These are phyloP conservation scores for Xanthostigma xanthostigma DNA, from an alignment of 2,888 invertebrate genomes.

Conservation along the genomic window DNA sequence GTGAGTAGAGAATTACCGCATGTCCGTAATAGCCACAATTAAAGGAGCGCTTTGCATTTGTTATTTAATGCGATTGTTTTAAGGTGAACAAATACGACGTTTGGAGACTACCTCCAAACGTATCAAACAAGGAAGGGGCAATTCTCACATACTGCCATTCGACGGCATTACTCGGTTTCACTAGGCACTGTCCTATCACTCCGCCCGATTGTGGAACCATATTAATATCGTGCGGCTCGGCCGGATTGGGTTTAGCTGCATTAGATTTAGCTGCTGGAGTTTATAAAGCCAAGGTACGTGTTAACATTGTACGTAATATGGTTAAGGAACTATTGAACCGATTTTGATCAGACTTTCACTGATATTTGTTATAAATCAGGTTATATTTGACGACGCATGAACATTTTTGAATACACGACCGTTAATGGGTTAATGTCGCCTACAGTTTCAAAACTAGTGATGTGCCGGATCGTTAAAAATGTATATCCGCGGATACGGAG, in stretches of 20 bases:
- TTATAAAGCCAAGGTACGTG: slow-evolving; percentile 42
- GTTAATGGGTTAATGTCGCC: no score
- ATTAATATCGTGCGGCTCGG: slow-evolving; percentile 48
- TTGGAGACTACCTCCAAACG: slow-evolving; percentile 38
- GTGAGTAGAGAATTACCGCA: slow-evolving; percentile 20
- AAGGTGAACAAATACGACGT: slow-evolving; percentile 34
- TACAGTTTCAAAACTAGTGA: no score
- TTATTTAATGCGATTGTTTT: slow-evolving; percentile 11
- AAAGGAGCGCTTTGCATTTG: neutral
- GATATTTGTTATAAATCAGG: no score
- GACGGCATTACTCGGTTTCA: slow-evolving; percentile 46
- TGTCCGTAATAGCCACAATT: neutral
- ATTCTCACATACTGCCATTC: slow-evolving; percentile 44
- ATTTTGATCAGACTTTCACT: no score
- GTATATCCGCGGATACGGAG: no score
- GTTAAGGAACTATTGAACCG: no score
- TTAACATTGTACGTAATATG: no score
- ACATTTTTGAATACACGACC: no score
- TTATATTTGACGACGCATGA: no score
- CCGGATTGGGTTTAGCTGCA: slow-evolving; percentile 46
- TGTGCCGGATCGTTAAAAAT: no score
- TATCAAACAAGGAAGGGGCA: slow-evolving; percentile 38
- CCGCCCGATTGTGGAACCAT: slow-evolving; percentile 37
- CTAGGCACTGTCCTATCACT: slow-evolving; percentile 28
- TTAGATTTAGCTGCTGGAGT: slow-evolving; percentile 53